Evolutionary conservation across 1,140 invertebrate genomes (phyloP).

Genomic region (Leptestheria dahalacensis): DNA sequence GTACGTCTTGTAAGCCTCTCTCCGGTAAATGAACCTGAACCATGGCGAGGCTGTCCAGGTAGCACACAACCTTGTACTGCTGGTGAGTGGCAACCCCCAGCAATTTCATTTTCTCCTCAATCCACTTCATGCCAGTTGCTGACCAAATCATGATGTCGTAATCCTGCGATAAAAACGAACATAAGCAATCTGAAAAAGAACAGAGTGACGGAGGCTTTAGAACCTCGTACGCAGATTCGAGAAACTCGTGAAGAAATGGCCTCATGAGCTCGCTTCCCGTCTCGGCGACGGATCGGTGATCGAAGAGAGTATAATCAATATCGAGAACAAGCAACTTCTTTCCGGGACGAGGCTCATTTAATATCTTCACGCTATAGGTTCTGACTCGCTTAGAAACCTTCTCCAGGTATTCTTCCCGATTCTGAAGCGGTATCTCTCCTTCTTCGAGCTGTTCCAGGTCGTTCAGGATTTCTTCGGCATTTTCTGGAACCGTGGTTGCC

Average conservation of each 20-base stretch:
- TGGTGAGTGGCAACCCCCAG: constrained; percentile 66
- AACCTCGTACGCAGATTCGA: constrained; percentile 74
- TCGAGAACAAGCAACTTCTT: constrained; percentile 89
- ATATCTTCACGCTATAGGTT: constrained; percentile 57
- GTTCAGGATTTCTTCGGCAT: constrained; percentile 69
- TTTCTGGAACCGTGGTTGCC: constrained; percentile 55
- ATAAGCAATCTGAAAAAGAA: not conserved
- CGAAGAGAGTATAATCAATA: constrained; percentile 93
- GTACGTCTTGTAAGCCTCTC: constrained; percentile 77
- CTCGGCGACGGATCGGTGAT: constrained; percentile 82
- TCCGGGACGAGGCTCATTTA: constrained; percentile 61
- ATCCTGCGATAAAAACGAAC: constrained; percentile 28
- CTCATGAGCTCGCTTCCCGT: constrained; percentile 80
- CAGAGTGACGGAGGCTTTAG: constrained; percentile 18
- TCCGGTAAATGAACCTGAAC: constrained; percentile 79
- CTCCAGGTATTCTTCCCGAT: constrained; percentile 43
- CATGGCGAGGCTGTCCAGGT: constrained; percentile 82
- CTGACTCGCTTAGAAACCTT: constrained; percentile 66
- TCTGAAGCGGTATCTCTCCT: constrained; percentile 63
- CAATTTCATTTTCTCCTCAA: constrained; percentile 91
- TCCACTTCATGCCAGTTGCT: constrained; percentile 96
- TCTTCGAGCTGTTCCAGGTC: constrained; percentile 66
- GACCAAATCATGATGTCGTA: constrained; percentile 88
- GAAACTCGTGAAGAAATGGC: constrained; percentile 87
- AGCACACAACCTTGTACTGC: constrained; percentile 84